These are phyloP conservation scores for Lanius ludovicianus DNA, from an alignment of 2,113 vertebrate species.

Conservation along the genomic window DNA sequence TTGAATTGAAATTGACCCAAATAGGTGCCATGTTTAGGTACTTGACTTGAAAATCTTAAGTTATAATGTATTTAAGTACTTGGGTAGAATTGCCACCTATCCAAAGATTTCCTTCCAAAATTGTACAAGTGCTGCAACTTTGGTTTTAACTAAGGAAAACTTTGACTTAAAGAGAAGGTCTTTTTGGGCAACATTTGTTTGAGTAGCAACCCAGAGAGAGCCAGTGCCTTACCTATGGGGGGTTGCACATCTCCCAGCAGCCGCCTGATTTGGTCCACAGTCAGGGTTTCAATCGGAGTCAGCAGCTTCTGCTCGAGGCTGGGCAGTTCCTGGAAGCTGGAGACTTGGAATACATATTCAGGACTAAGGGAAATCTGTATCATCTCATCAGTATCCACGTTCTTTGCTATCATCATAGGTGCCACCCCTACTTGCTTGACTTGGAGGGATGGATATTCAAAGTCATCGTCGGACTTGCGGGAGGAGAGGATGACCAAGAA, in stretches of 20 bases:
- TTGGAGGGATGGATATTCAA: conserved; percentile 76
- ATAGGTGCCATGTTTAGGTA: neutral
- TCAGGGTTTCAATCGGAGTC: conserved; percentile 80
- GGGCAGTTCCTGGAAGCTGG: conserved; percentile 82
- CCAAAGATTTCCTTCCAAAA: neutral
- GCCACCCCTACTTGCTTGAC: conserved; percentile 84
- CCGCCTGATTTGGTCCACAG: conserved; percentile 59
- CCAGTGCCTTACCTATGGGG: conserved; percentile 23
- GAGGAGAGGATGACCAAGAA: conserved; percentile 89
- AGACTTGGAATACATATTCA: conserved; percentile 81
- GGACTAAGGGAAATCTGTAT: conserved; percentile 84
- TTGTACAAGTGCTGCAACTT: neutral
- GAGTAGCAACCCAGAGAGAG: neutral
- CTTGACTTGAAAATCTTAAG: neutral
- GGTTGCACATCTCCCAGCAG: conserved; percentile 34
- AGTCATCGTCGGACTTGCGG: conserved; percentile 83
- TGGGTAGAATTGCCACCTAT: neutral
- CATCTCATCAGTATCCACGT: conserved; percentile 80
- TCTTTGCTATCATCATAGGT: conserved; percentile 82
- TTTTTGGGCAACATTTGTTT: neutral
- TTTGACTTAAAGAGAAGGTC: neutral
- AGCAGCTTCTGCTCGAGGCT: conserved; percentile 82
- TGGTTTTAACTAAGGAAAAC: neutral
- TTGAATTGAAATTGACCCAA: neutral
- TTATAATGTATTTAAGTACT: neutral